phyloP scores from a whole-genome alignment of 2,888 invertebrate genomes.

The Acleris literana region DNA sequence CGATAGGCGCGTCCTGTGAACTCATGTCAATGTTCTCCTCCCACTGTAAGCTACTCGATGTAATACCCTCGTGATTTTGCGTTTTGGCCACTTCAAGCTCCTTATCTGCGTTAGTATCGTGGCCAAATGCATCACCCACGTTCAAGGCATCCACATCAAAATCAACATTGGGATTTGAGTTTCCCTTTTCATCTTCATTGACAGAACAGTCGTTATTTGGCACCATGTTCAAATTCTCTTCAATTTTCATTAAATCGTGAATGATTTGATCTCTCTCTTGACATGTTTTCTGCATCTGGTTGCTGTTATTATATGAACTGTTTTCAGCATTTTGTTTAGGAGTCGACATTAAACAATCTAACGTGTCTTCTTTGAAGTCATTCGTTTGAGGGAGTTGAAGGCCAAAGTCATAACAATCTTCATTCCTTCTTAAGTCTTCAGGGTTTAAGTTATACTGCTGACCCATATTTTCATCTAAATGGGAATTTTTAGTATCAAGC shows the following conservation, averaged over 20 bases:
- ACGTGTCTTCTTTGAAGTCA: constrained; percentile 69
- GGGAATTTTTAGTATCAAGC: constrained; percentile 65
- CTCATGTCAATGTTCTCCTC: constrained; percentile 50
- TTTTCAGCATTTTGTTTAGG: constrained; percentile 64
- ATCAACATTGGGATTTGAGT: constrained; percentile 41
- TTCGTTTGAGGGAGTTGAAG: constrained; percentile 65
- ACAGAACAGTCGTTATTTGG: constrained; percentile 47
- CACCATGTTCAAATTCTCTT: constrained; percentile 63
- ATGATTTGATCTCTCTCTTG: constrained; percentile 74
- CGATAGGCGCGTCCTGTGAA: constrained; percentile 43
- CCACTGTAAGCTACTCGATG: constrained; percentile 52
- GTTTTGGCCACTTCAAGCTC: constrained; percentile 44
- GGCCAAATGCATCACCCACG: constrained; percentile 37
- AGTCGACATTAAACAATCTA: constrained; percentile 72
- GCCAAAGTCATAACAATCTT: constrained; percentile 74
- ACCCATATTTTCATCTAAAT: constrained; percentile 62
- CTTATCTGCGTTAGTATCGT: constrained; percentile 27
- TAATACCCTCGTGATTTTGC: constrained; percentile 46
- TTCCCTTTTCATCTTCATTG: constrained; percentile 45
- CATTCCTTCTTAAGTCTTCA: constrained; percentile 69
- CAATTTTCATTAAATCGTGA: constrained; percentile 76
- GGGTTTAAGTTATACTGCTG: constrained; percentile 66
- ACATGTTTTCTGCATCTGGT: constrained; percentile 56
- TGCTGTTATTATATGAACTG: constrained; percentile 52
- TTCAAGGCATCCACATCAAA: constrained; percentile 42